Conservation (phyloP, 2,113 vertebrate species). For the Syngnathus scovelli region DNA sequence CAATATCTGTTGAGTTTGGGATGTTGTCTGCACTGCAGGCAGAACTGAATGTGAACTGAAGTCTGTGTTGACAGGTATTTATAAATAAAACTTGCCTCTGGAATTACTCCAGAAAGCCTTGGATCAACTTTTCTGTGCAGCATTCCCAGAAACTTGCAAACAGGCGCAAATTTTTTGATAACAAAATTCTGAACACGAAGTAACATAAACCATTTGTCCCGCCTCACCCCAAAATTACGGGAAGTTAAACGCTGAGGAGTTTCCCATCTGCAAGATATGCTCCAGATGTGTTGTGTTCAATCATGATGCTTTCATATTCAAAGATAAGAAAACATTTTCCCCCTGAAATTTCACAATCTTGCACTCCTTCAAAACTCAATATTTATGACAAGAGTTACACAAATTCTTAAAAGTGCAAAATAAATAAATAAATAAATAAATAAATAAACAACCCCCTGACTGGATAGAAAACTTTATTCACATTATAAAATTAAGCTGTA, state of each 20-base stretch:
- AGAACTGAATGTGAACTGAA: conserved; percentile 16
- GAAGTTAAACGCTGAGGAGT: conserved; percentile 34
- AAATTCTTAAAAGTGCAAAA: neutral
- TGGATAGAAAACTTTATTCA: conserved; percentile 78
- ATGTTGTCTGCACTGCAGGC: conserved; percentile 27
- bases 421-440: conserved; percentile 7
- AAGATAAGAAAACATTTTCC: neutral
- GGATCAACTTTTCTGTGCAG: conserved; percentile 2
- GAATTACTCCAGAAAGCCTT: neutral
- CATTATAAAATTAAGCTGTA: conserved; percentile 81
- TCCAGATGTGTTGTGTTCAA: conserved; percentile 52
- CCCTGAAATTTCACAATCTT: conserved; percentile 23
- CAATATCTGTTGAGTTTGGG: neutral
- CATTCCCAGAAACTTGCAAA: neutral
- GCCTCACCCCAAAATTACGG: conserved; percentile 20
- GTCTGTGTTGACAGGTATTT: neutral
- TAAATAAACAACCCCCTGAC: conserved; percentile 11
- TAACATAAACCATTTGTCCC: conserved; percentile 7
- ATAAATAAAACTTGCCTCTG: conserved; percentile 12
- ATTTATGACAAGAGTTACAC: too few species aligned
- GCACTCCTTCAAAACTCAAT: neutral
- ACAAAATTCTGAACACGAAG: neutral
- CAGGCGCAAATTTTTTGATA: neutral
- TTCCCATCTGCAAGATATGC: conserved; percentile 34
- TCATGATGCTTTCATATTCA: conserved; percentile 11